Evolutionary conservation across 2,888 invertebrate genomes (phyloP), one percentile per base, ranked within the genome.

Genomic region (Tineola bisselliella): DNA sequence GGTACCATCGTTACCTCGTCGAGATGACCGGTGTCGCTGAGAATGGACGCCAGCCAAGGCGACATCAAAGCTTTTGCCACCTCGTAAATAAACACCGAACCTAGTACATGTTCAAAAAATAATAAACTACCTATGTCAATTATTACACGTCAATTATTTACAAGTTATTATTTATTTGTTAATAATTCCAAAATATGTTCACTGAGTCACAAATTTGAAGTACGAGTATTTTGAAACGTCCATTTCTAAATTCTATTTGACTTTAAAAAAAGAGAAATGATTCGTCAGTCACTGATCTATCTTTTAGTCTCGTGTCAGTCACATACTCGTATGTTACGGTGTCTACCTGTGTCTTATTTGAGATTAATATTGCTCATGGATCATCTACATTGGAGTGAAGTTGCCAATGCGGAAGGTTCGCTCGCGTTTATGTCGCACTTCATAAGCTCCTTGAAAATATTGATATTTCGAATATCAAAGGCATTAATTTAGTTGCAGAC

Each of bases 391-490:
- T 19, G 1, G 44, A 18, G 43, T 56, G 70, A 68, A 69, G 72
- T 70, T 81, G 81, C 80, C 81, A 83, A 83, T 71, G 70, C 83
- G 84, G 83, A 84, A 84, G 81, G 70, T 74, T 73, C 70, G 70
- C 67, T 44, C 69, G 72, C 74, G 72, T 75, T 70, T 8, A 44
- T 73, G 75, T 71, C 74, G 76, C 75, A 77, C 76, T 79, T 79
- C 77, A 76, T 79, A 81, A 82, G 78, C 80, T 78, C 74, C 76
- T 71, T 75, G 77, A 81, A 84, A 82, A 80, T 84, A 82, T 84
- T 84, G 84, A 81, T 84, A 83, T 80, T 84, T 82, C 69, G 75
- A 81, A 84, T 86, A 84, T 81, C 79, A 82, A 84, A 86, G 82
- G 78, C 77, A 81, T 84, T 82, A 84, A 84, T 84, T 81, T 82